Evolutionary conservation across 2,797 vertebrate species (phyloP).

Genomic region (Macrochelys suwanniensis): DNA sequence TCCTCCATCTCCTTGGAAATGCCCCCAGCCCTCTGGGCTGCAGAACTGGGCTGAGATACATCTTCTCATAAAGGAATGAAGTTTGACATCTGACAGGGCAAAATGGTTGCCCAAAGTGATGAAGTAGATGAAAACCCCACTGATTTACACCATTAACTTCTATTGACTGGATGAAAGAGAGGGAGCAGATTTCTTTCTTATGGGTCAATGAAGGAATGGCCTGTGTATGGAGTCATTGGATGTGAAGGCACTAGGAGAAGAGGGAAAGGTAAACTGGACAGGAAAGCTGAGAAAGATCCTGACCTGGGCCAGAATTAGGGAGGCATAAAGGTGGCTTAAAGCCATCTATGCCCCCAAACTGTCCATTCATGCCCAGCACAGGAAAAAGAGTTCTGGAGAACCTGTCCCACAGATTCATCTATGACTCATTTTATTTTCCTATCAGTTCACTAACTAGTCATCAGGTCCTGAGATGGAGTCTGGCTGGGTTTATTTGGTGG

Average conservation of each 20-base stretch:
- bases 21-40: background rate
- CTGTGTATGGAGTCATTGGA: background rate
- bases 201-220: background rate
- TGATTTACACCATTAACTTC: background rate
- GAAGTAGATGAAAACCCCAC: background rate
- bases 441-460: background rate
- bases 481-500: background rate
- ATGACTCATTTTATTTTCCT: background rate
- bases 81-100: background rate
- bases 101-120: background rate
- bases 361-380: background rate
- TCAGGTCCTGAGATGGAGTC: background rate
- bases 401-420: background rate
- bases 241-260: background rate
- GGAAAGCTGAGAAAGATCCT: background rate
- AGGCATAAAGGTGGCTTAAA: background rate
- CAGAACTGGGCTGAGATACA: background rate
- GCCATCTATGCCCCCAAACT: background rate
- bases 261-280: background rate
- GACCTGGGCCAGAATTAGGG: fast-evolving
- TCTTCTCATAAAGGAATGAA: slow-evolving; percentile 16
- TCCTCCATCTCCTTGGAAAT: slow-evolving; percentile 15
- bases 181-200: background rate
- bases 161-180: background rate
- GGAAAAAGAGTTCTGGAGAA: background rate